These are phyloP conservation scores for Chironomus striatipennis DNA, from an alignment of 1,140 invertebrate species.

Conservation along the genomic window DNA sequence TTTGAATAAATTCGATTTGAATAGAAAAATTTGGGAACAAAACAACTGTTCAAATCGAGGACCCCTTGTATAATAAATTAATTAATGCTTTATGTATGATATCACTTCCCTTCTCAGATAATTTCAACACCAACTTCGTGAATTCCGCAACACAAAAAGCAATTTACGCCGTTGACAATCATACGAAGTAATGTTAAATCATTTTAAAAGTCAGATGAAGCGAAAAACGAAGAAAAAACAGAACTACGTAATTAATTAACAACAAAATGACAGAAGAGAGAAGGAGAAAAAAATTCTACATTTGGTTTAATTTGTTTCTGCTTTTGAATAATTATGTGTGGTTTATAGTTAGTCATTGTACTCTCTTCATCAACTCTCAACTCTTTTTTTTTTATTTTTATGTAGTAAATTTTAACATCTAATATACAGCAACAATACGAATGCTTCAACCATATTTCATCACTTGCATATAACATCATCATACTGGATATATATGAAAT, in stretches of 20 bases:
- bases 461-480: background rate
- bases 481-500: background rate
- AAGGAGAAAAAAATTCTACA: conserved; percentile 1
- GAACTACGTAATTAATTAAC: conserved; percentile 9
- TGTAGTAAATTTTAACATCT: background rate
- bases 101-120: conserved; percentile 1
- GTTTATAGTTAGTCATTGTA: background rate
- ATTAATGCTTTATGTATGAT: background rate
- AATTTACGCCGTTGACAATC: background rate
- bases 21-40: too few species aligned
- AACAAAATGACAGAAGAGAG: conserved; percentile 1
- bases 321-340: conserved; percentile 9
- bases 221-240: background rate
- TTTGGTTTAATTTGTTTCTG: conserved; percentile 14
- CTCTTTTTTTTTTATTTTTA: background rate
- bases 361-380: background rate
- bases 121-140: background rate
- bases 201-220: conserved; percentile 7
- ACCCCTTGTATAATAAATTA: too few species aligned
- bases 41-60: too few species aligned
- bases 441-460: conserved; percentile 13
- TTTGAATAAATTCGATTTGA: too few species aligned
- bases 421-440: background rate
- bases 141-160: background rate
- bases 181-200: background rate